phyloP scores from a whole-genome alignment of 2,113 vertebrate genomes.

The Oncorhynchus tshawytscha region DNA sequence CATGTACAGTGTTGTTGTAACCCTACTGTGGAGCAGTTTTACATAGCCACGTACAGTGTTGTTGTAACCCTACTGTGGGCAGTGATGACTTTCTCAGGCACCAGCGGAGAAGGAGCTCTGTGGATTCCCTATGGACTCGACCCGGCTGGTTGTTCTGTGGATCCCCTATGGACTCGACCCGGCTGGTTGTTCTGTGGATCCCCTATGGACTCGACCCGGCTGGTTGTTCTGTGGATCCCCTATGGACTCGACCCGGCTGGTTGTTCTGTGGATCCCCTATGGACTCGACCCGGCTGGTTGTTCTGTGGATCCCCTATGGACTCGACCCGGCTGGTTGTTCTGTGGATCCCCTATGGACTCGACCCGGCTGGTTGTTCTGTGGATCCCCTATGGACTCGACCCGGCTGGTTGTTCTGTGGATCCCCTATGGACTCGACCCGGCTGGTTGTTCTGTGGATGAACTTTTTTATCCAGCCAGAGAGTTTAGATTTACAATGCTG shows the following conservation, averaged over 20 bases:
- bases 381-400: neutral
- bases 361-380: neutral
- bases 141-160: neutral
- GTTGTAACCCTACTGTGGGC: constrained; percentile 1
- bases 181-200: neutral
- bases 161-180: neutral
- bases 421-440: neutral
- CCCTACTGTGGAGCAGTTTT: neutral
- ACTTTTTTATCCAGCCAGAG: neutral
- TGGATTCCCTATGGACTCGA: neutral
- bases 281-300: neutral
- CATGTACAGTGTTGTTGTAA: no score
- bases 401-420: neutral
- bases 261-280: neutral
- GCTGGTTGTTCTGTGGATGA: neutral
- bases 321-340: neutral
- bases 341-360: neutral
- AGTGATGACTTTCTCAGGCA: constrained; percentile 6
- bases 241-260: neutral
- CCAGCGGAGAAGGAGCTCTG: neutral
- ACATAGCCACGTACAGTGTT: neutral
- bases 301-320: neutral
- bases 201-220: neutral
- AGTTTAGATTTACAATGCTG: constrained; percentile 8
- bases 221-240: neutral